A percentile compares a stretch with the other conserved stretches of the same genome.
Evolutionary conservation across 1,140 invertebrate genomes (phyloP).

Genomic region (Odontomachus brunneus): DNA sequence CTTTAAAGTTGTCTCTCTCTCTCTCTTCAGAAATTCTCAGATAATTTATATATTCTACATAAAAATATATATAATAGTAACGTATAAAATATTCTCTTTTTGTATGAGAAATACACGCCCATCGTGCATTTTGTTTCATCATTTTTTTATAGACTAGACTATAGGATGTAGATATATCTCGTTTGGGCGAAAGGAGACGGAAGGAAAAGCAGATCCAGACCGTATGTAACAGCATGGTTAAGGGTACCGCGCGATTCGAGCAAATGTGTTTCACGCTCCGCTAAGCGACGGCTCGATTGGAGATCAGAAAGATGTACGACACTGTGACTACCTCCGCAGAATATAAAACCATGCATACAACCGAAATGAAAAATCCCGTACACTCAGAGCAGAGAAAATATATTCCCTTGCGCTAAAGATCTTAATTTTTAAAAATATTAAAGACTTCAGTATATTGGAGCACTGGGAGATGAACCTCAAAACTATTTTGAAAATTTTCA

Average conservation of each 20-base stretch:
- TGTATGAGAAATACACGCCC: not conserved
- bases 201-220: constrained; percentile 5
- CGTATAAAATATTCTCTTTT: too few species aligned
- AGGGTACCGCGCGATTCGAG: constrained; percentile 79
- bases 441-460: not conserved
- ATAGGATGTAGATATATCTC: constrained; percentile 29
- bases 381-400: constrained; percentile 39
- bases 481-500: too few species aligned
- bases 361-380: constrained; percentile 75
- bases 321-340: constrained; percentile 72
- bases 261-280: constrained; percentile 84
- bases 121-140: not conserved
- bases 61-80: too few species aligned
- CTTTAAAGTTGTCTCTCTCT: too few species aligned
- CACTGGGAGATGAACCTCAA: too few species aligned
- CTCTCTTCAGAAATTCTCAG: too few species aligned
- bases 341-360: constrained; percentile 78
- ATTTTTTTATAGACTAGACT: not conserved
- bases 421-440: not conserved
- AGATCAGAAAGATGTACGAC: constrained; percentile 82
- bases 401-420: not conserved
- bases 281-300: constrained; percentile 84
- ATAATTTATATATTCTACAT: too few species aligned
- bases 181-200: constrained; percentile 17
- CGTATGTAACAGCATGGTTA: constrained; percentile 76